A percentile compares a stretch with the other conserved stretches of the same genome.
Evolutionary conservation across 2,113 vertebrate genomes (phyloP).

Genomic region (Urocolius indicus): DNA sequence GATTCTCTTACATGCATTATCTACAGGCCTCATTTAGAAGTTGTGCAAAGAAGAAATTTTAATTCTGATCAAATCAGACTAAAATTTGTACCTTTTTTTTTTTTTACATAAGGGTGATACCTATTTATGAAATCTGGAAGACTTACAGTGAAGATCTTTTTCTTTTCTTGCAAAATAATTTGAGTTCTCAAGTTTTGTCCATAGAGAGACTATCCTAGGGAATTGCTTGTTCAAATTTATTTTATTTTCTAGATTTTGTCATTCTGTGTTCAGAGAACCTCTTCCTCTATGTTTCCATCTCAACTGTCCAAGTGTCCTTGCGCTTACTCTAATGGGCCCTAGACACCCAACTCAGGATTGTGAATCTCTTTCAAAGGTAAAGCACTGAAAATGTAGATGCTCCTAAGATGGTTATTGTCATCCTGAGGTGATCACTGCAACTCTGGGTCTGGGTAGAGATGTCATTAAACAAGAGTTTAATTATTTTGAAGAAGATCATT

Average conservation of each 20-base stretch:
- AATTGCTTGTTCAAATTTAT: neutral
- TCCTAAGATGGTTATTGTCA: neutral
- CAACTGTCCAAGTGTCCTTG: neutral
- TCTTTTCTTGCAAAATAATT: neutral
- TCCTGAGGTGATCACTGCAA: neutral
- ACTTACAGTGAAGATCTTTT: neutral
- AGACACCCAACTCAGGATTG: neutral
- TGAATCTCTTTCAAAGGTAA: neutral
- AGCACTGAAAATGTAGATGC: neutral
- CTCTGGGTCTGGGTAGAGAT: neutral
- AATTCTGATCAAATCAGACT: neutral
- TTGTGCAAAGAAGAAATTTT: neutral
- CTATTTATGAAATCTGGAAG: neutral
- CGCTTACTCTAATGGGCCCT: neutral
- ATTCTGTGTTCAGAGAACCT: neutral
- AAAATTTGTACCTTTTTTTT: neutral
- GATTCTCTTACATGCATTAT: neutral
- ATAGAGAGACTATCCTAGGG: neutral
- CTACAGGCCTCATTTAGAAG: neutral
- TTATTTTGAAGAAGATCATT: neutral
- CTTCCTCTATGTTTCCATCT: neutral
- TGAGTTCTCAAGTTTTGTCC: neutral
- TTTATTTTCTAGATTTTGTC: neutral
- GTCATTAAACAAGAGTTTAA: neutral
- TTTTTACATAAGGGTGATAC: neutral